These are phyloP conservation scores for Diplosoma virens DNA, from an alignment of 23 tunicate genomes.

Conservation along the genomic window DNA sequence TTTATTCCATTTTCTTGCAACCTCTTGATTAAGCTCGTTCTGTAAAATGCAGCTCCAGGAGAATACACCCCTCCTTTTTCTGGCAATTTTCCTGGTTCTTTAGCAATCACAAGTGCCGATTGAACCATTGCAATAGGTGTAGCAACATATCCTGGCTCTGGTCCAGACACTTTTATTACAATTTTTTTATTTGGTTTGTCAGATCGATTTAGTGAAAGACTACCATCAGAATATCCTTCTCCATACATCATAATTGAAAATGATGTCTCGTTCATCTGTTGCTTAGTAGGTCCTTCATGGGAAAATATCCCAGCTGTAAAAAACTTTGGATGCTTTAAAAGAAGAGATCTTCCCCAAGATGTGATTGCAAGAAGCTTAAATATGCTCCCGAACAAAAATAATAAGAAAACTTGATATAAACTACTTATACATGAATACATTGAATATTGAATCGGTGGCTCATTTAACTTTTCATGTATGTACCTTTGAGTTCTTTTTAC, in stretches of 20 bases:
- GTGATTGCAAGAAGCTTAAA: slow-evolving; percentile 56
- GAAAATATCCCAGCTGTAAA: slow-evolving; percentile 71
- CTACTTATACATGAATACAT: slow-evolving; percentile 63
- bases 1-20: slow-evolving; percentile 57
- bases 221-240: slow-evolving; percentile 56
- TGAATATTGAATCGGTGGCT: slow-evolving; percentile 67
- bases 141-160: slow-evolving; percentile 87
- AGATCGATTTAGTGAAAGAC: not conserved
- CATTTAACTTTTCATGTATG: slow-evolving; percentile 39
- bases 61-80: slow-evolving; percentile 79
- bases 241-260: slow-evolving; percentile 64
- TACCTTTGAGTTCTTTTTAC: slow-evolving; percentile 76
- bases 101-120: slow-evolving; percentile 38
- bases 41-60: slow-evolving; percentile 67
- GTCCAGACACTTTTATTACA: slow-evolving; percentile 63
- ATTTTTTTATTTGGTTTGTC: slow-evolving; percentile 46
- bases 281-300: slow-evolving; percentile 76
- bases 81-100: slow-evolving; percentile 67
- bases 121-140: slow-evolving; percentile 79
- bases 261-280: slow-evolving; percentile 59
- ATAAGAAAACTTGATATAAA: slow-evolving; percentile 26
- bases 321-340: slow-evolving; percentile 71
- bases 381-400: slow-evolving; percentile 45
- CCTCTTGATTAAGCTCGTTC: slow-evolving; percentile 53
- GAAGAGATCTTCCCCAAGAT: slow-evolving; percentile 60